These are phyloP conservation scores for Cheilosia grossa DNA, from an alignment of 2,888 invertebrate genomes.

Conservation along the genomic window DNA sequence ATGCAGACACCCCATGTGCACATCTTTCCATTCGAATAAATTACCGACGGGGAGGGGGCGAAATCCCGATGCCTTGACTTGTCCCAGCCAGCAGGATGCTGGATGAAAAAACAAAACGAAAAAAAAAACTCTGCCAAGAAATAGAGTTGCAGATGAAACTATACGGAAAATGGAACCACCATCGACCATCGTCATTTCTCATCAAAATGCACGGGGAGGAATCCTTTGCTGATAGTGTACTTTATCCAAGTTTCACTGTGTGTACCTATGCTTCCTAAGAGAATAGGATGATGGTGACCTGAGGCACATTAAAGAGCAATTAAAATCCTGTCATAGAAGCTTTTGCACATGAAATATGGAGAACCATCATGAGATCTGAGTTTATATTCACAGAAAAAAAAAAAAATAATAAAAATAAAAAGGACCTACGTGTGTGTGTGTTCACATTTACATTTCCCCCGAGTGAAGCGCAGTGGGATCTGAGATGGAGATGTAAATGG, in stretches of 20 bases:
- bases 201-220: slow-evolving; percentile 30
- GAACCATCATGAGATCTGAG: slow-evolving; percentile 71
- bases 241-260: slow-evolving; percentile 45
- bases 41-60: slow-evolving; percentile 31
- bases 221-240: slow-evolving; percentile 58
- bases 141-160: slow-evolving; percentile 26
- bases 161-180: slow-evolving; percentile 2
- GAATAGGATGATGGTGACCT: slow-evolving; percentile 66
- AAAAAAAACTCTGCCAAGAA: slow-evolving; percentile 27
- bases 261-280: slow-evolving; percentile 26
- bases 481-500: slow-evolving; percentile 56
- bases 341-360: slow-evolving; percentile 74
- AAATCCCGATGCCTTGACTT: slow-evolving; percentile 58
- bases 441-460: slow-evolving; percentile 49
- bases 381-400: slow-evolving; percentile 39
- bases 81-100: background rate
- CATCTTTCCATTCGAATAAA: slow-evolving; percentile 60
- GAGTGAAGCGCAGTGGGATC: slow-evolving; percentile 38
- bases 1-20: slow-evolving; percentile 33
- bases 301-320: slow-evolving; percentile 75
- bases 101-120: background rate
- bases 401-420: background rate
- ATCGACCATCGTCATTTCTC: slow-evolving; percentile 58
- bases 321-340: slow-evolving; percentile 75
- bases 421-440: slow-evolving; percentile 8